A percentile compares a stretch with the other conserved stretches of the same genome.
These are phyloP conservation scores for Wasmannia auropunctata DNA, from an alignment of 1,140 invertebrate genomes.

Conservation along the genomic window DNA sequence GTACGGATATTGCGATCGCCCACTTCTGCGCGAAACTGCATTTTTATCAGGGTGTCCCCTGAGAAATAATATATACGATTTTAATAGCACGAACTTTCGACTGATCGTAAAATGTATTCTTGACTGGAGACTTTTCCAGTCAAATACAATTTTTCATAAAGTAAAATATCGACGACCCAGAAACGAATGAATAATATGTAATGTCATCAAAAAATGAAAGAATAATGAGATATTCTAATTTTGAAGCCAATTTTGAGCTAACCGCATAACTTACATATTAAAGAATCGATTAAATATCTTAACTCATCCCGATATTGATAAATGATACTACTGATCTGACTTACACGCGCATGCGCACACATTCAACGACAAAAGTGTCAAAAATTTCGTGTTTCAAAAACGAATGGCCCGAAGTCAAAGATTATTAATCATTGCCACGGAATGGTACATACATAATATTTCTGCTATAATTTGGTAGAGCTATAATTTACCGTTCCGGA, in stretches of 20 bases:
- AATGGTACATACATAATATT: not conserved
- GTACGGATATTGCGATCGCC: conserved; percentile 64
- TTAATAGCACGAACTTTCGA: not conserved
- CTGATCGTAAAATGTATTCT: conserved; percentile 13
- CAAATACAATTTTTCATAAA: not conserved
- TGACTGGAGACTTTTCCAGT: not conserved
- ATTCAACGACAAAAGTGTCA: not conserved
- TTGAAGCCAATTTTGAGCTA: not conserved
- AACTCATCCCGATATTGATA: not conserved
- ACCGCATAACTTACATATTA: not conserved
- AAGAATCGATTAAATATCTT: not conserved
- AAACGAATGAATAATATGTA: not conserved
- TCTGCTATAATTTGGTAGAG: conserved; percentile 4
- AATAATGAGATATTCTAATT: not conserved
- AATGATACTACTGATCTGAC: not conserved
- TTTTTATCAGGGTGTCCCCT: conserved; percentile 48
- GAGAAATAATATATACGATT: conserved; percentile 22
- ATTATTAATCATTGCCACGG: not conserved
- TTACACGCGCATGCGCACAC: too few species aligned
- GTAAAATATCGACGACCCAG: not conserved
- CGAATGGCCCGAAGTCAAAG: not conserved
- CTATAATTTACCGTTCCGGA: conserved; percentile 13
- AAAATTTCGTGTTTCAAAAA: not conserved
- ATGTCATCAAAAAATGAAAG: not conserved
- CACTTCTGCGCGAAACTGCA: conserved; percentile 49